These are phyloP conservation scores for Scomber japonicus DNA, from an alignment of 2,113 vertebrate genomes.

Conservation along the genomic window DNA sequence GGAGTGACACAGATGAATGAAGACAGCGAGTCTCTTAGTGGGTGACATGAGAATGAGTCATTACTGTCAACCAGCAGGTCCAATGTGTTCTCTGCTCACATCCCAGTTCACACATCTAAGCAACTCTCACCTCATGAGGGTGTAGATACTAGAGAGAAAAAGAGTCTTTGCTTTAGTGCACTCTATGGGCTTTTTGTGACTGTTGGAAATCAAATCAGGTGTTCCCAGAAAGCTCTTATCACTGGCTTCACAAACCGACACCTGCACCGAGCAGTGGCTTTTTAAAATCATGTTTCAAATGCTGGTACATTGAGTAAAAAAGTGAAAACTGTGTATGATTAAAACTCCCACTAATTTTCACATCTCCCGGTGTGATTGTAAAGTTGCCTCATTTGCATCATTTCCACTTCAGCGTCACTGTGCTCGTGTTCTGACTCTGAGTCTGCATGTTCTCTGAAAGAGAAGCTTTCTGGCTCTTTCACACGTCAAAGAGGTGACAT, in stretches of 20 bases:
- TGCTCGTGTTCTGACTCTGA: not conserved
- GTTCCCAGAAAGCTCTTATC: not conserved
- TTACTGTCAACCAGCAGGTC: slow-evolving; percentile 24
- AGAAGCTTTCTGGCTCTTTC: slow-evolving; percentile 18
- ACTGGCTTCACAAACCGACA: not conserved
- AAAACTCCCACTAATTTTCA: too few relatives aligned
- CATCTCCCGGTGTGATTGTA: too few relatives aligned
- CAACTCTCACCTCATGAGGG: not conserved
- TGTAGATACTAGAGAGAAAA: not conserved
- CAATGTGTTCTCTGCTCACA: slow-evolving; percentile 27
- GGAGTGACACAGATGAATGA: slow-evolving; percentile 9
- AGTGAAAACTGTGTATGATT: too few relatives aligned
- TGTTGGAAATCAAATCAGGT: not conserved
- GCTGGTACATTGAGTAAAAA: too few relatives aligned
- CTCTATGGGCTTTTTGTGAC: slow-evolving; percentile 3
- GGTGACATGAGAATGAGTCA: slow-evolving; percentile 21
- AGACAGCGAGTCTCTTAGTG: slow-evolving; percentile 12
- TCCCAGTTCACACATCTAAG: slow-evolving; percentile 12
- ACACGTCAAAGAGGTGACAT: slow-evolving; percentile 3
- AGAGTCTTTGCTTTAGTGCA: not conserved
- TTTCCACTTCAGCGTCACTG: too few relatives aligned
- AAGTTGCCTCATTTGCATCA: too few relatives aligned
- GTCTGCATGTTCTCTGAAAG: not conserved
- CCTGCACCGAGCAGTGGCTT: not conserved
- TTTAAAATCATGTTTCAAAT: not conserved